These are phyloP conservation scores for Lydus trimaculatus DNA, from an alignment of 2,888 invertebrate genomes.

Conservation along the genomic window DNA sequence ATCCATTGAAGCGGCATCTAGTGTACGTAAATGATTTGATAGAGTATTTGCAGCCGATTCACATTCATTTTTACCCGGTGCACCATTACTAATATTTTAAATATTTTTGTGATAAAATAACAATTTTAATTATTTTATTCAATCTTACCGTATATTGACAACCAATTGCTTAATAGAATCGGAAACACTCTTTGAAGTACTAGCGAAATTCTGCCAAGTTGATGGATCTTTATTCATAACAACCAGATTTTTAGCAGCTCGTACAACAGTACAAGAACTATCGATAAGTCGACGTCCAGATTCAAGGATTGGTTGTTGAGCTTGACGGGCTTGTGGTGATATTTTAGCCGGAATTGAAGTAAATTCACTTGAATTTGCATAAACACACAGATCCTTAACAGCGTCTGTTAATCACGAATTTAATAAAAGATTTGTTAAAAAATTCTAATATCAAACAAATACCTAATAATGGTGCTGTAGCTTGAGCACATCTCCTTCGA, in stretches of 20 bases:
- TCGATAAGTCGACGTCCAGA: constrained; percentile 82
- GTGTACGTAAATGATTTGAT: constrained; percentile 75
- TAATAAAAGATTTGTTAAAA: not conserved
- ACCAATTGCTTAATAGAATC: constrained; percentile 96
- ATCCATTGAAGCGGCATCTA: constrained; percentile 88
- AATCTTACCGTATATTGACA: constrained; percentile 78
- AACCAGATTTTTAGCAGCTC: constrained; percentile 88
- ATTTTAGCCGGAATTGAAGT: constrained; percentile 92
- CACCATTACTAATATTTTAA: constrained; percentile 75
- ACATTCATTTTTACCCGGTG: constrained; percentile 96
- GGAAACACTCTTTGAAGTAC: constrained; percentile 94
- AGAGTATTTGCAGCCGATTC: constrained; percentile 82
- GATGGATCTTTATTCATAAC: constrained; percentile 89
- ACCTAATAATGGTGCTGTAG: constrained; percentile 79
- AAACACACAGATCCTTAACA: constrained; percentile 90
- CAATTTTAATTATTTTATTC: constrained; percentile 7
- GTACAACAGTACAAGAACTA: constrained; percentile 90
- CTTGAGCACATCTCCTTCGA: constrained; percentile 74
- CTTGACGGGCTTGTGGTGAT: constrained; percentile 79
- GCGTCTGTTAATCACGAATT: constrained; percentile 66
- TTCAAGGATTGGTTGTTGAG: constrained; percentile 87
- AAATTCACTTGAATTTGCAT: constrained; percentile 94
- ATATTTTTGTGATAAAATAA: constrained; percentile 10
- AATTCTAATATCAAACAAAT: constrained; percentile 9
- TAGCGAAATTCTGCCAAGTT: constrained; percentile 93